Percentiles rank a stretch among this genome's conserved stretches.
phyloP scores from a whole-genome alignment of 1,140 invertebrate genomes.

The Pseudoatta argentina region DNA sequence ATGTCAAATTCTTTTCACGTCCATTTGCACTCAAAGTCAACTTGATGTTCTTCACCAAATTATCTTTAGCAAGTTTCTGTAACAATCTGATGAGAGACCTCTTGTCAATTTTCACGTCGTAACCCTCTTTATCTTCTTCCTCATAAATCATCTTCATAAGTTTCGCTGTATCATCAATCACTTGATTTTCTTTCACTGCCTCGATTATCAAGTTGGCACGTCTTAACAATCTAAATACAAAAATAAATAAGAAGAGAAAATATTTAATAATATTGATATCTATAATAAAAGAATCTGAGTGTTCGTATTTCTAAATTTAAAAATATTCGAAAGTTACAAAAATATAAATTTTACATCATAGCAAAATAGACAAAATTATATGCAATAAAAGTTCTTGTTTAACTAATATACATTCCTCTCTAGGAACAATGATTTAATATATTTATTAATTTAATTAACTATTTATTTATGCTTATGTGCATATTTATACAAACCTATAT shows the following conservation, averaged over 20 bases:
- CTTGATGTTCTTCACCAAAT: constrained; percentile 88
- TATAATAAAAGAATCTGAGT: constrained; percentile 1
- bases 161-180: constrained; percentile 87
- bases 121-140: constrained; percentile 87
- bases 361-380: background rate
- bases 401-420: background rate
- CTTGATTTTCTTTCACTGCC: constrained; percentile 87
- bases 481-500: constrained; percentile 70
- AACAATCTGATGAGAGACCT: constrained; percentile 88
- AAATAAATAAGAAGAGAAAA: background rate
- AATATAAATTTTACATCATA: background rate
- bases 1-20: constrained; percentile 85
- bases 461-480: background rate
- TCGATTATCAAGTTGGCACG: constrained; percentile 89
- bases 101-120: constrained; percentile 88
- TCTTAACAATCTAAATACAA: constrained; percentile 83
- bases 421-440: background rate
- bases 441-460: background rate
- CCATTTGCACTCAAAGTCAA: constrained; percentile 86
- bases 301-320: background rate
- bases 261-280: constrained; percentile 5
- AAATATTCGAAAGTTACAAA: background rate
- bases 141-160: constrained; percentile 87
- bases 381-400: background rate
- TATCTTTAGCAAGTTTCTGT: constrained; percentile 87